Base-by-base conservation (phyloP, 2,797 vertebrate genomes). In the Ptychobarbus kaznakovi region DNA sequence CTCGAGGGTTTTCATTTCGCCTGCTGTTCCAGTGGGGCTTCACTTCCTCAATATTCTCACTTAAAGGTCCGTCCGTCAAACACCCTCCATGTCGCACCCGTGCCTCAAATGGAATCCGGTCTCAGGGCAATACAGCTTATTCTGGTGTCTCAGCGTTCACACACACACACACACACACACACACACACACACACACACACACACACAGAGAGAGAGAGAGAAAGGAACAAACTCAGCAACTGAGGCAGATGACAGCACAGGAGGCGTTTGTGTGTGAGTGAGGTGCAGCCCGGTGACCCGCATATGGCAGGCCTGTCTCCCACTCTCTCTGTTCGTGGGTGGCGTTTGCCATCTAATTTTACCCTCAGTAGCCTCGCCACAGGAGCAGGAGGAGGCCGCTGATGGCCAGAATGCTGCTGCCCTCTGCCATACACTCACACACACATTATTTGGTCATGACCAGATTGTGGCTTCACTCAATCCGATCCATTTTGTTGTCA, bases 101-200 rank as follows among this genome's bases (percentile, higher is more conserved):
- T 6, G 1, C 28, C 68, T 68, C 79, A 87, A 87, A 82, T 78
- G 72, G 82, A 87, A 85, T 85, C 79, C 12, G 42, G 79, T 85
- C 83, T 87, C 66, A 75, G 75, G 86, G 86, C 73, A 82, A 85
- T 87, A 76, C 83, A 81, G 84, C n/a, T 56, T 65, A 75, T 81
- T 66, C 28, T 58, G 56, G 77, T 80, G 53, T 65, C 42, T 72
- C 38, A 73, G 66, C 9, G 35, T 28, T 32, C n/a, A 63, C 53
- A 82, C 70, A 73, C 77, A 65, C 51, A 32, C 63, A 44, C 65
- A 69, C 61, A 35, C 28, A 42, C 20, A 63, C 40, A 70, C 65
- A 38, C 38, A 6, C 38, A 40, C 35, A 35, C 32, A 35, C 32
- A 35, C 32, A 35, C 22, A 61, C 53, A 82, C 69, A 72, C 76